These are phyloP conservation scores for Dasyprocta punctata DNA, from an alignment of 2,113 vertebrate species.

Conservation along the genomic window DNA sequence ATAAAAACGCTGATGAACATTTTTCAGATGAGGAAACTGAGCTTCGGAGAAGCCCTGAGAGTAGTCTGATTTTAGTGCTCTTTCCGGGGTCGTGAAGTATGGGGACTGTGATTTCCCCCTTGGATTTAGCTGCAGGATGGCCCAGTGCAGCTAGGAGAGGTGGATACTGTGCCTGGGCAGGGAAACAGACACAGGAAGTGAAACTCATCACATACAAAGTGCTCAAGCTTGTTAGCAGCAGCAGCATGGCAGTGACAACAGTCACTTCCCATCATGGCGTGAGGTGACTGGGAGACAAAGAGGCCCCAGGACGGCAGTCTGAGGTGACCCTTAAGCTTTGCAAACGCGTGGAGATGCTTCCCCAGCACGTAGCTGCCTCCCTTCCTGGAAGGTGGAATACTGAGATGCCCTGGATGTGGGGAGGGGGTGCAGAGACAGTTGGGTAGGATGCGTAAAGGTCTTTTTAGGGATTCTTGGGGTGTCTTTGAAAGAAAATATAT, in stretches of 20 bases:
- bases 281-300: background rate
- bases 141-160: background rate
- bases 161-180: background rate
- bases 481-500: constrained; percentile 43
- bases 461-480: background rate
- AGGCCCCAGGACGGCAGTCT: background rate
- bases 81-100: background rate
- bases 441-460: background rate
- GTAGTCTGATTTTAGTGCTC: background rate
- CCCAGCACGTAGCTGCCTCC: background rate
- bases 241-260: background rate
- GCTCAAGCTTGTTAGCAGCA: background rate
- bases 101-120: background rate
- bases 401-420: background rate
- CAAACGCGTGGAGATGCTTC: background rate
- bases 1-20: background rate
- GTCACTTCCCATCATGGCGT: background rate
- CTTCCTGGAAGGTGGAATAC: background rate
- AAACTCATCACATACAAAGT: background rate
- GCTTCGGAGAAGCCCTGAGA: background rate
- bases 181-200: background rate
- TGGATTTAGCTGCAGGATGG: background rate
- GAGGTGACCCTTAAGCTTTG: background rate
- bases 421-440: background rate
- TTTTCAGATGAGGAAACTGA: constrained; percentile 22